Conservation (phyloP, 2,113 vertebrate genomes). For the Mastomys natalensis region DNA sequence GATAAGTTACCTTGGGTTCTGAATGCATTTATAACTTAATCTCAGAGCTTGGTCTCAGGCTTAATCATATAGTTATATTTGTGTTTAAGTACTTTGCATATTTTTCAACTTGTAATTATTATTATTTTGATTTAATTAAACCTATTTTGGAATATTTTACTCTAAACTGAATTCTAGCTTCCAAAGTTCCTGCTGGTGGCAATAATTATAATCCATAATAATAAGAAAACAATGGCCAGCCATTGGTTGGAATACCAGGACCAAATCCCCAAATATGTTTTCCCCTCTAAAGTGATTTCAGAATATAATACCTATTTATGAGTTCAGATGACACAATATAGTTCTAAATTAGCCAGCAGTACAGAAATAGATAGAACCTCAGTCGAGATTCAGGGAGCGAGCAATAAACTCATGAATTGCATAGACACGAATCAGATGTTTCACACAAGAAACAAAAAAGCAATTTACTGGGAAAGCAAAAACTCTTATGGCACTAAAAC, state of each 20-base stretch:
- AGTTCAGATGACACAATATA: not conserved
- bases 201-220: not conserved
- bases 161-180: not conserved
- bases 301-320: not conserved
- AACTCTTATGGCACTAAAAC: conserved; percentile 58
- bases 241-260: not conserved
- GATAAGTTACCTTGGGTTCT: conserved; percentile 31
- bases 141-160: conserved; percentile 5
- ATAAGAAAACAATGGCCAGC: not conserved
- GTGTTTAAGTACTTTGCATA: not conserved
- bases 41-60: not conserved
- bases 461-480: conserved; percentile 51
- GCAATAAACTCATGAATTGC: not conserved
- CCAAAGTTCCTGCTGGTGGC: not conserved
- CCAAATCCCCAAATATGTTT: not conserved
- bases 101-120: not conserved
- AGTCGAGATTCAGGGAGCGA: conserved; percentile 28
- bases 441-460: conserved; percentile 36
- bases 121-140: conserved; percentile 24
- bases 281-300: not conserved
- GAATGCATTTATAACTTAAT: conserved; percentile 4
- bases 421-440: conserved; percentile 16
- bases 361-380: not conserved
- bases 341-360: not conserved
- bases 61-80: conserved; percentile 29